Evolutionary conservation across 2,113 vertebrate species (phyloP), one percentile per base, ranked within the genome.

Genomic region (Melanocharis versteri): DNA sequence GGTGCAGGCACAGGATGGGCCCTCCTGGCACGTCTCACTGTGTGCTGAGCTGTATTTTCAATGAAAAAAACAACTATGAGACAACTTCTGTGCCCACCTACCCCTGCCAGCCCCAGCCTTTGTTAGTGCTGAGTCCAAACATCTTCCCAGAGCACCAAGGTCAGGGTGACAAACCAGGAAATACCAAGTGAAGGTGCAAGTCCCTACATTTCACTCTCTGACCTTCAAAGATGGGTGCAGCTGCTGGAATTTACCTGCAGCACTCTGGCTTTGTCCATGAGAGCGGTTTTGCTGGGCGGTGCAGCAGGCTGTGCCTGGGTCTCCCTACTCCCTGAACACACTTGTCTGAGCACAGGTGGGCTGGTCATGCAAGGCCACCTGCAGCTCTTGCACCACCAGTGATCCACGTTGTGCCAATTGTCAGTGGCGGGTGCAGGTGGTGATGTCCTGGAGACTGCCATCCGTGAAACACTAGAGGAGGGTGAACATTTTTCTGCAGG

Each of bases 331-430:
- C 4, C 1, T 42, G 42, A 62, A 9, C 2, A 3, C 54, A 1
- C 40, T 11, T 77, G 48, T 40, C 58, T 53, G 64, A 39, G 85
- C 71, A 75, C 87, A 91, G 90, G 61, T 28, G 78, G 93, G 48
- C 69, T 71, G 4, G 30, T 70, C 60, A 10, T 3, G 2, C 62
- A 40, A 66, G 66, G 71, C 83, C 76, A 61, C 83, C 68, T 7
- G 6, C 71, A 89, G 19, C 44, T 14, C 57, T 40, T 18, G 78
- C n/a, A n/a, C 73, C 54, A 45, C 23, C 48, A 31, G 61, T 53
- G 90, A 85, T 40, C 78, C 40, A 6, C 0, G 0, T 3, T 39
- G 47, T 58, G n/a, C 57, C 44, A 21, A 3, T 12, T 68, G 44
- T 37, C 7, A 3, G 70, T 53, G 37, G 45, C 75, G 35, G 21